These are phyloP conservation scores for Ectemnius cavifrons DNA, from an alignment of 2,888 invertebrate species.

Conservation along the genomic window DNA sequence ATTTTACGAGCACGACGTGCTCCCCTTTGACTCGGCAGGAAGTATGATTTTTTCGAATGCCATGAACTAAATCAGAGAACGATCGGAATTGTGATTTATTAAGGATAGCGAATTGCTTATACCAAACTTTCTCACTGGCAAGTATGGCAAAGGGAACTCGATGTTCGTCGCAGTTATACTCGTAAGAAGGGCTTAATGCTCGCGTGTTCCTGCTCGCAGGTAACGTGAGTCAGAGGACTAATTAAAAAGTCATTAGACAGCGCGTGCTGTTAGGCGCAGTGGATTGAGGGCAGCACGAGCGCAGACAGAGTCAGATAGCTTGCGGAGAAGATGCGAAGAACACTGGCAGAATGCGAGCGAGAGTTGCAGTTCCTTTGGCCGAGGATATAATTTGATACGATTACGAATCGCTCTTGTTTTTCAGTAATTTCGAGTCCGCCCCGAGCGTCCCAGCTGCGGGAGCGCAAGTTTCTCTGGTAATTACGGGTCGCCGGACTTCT, in stretches of 20 bases:
- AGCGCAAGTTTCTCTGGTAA: constrained; percentile 43
- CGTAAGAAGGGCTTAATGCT: not conserved
- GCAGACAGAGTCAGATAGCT: not conserved
- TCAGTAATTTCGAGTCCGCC: constrained; percentile 74
- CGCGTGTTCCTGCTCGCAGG: constrained; percentile 1
- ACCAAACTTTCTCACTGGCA: not conserved
- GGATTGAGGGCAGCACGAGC: constrained; percentile 10
- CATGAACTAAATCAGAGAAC: not conserved
- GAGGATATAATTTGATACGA: constrained; percentile 71
- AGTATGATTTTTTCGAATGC: constrained; percentile 21
- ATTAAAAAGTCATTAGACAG: constrained; percentile 59
- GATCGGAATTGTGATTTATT: not conserved
- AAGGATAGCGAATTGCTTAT: not conserved
- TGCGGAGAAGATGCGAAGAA: not conserved
- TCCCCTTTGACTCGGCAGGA: constrained; percentile 30
- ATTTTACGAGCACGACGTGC: constrained; percentile 41
- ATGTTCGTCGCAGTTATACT: not conserved
- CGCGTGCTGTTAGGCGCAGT: constrained; percentile 23
- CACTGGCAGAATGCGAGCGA: not conserved
- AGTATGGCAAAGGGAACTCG: not conserved
- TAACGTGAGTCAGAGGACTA: constrained; percentile 41
- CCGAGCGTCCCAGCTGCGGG: constrained; percentile 66
- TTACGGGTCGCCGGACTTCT: constrained; percentile 45
- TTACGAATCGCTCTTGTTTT: constrained; percentile 75
- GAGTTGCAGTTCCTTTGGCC: constrained; percentile 20